phyloP scores from a whole-genome alignment of 2,797 vertebrate species.

The Limnodromus scolopaceus region DNA sequence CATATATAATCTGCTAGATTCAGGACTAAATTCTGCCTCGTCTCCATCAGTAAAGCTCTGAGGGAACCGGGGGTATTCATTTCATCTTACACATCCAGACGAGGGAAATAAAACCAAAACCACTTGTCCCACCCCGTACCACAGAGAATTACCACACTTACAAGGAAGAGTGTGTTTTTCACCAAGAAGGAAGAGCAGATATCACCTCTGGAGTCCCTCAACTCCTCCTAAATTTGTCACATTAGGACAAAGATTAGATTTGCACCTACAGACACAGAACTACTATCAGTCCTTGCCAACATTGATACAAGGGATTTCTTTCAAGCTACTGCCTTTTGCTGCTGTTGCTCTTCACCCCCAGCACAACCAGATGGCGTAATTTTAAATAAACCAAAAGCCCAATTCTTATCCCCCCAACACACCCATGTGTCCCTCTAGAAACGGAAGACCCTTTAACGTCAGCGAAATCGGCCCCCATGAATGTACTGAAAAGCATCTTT shows the following conservation, averaged over 20 bases:
- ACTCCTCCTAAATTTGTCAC: neutral
- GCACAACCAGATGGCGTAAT: accelerated
- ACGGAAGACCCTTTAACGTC: neutral
- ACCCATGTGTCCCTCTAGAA: neutral
- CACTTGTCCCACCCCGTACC: no score
- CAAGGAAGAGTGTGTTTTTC: neutral
- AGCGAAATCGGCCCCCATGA: neutral
- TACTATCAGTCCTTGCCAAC: neutral
- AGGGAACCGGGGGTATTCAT: neutral
- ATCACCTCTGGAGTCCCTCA: neutral
- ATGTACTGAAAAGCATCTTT: neutral
- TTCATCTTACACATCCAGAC: neutral
- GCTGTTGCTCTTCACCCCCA: neutral
- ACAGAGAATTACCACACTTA: neutral
- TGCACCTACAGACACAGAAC: neutral
- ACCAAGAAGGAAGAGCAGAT: neutral
- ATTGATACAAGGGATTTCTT: no score
- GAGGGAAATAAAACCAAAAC: neutral
- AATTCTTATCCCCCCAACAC: no score
- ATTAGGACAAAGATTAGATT: neutral
- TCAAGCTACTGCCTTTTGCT: neutral
- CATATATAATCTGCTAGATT: neutral
- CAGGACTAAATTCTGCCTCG: neutral
- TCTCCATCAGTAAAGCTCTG: neutral
- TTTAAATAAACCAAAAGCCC: neutral